Base-by-base conservation (phyloP, 2,888 invertebrate genomes). In the Hyalella azteca region DNA sequence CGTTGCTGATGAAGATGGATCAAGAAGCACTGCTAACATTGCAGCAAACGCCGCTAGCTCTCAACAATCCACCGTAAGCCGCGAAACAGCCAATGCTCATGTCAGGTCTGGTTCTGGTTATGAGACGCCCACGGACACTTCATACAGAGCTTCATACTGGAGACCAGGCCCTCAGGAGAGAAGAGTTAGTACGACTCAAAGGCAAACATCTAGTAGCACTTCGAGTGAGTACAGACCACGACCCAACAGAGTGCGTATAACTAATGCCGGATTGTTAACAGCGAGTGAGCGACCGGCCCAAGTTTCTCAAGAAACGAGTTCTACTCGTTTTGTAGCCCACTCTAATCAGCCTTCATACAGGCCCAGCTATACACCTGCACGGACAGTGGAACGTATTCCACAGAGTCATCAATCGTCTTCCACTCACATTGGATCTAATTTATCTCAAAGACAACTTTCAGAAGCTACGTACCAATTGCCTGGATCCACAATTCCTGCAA, bases 1-100 rank as follows among this genome's bases (percentile, higher is more conserved):
- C 49, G 50, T 60, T 22, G 80, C 77, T 19, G 79, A 83, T 36
- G 83, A 81, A 54, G 78, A 83, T 19, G 75, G 75, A 3, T 36
- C 66, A 15, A 66, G 66, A 66, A 66, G 36, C n/a, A 11, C 36
- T 1, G 66, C 13, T n/a, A n/a, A n/a, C n/a, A 54, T 22, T 9
- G 15, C 66, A 66, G 13, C 36, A 3, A n/a, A 13, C 19, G 26
- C 19, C 66, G 19, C 29, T 22, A 66, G 39, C 29, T 13, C 26
- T 54, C 3, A 54, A 54, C 26, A 54, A 29, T 54, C 11, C 29
- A 22, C 1, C n/a, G n/a, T n/a, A n/a, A 54, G 26, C 29, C 54
- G 13, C 7, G 54, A 54, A 54, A 22, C 66, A 1, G 66, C 66
- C 5, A 32, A 29, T 5, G 9, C 66, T 36, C 66, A 36, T 36